Base-by-base conservation (phyloP, 37 sponge, comb jelly and placozoan species). In the Spongilla lacustris region DNA sequence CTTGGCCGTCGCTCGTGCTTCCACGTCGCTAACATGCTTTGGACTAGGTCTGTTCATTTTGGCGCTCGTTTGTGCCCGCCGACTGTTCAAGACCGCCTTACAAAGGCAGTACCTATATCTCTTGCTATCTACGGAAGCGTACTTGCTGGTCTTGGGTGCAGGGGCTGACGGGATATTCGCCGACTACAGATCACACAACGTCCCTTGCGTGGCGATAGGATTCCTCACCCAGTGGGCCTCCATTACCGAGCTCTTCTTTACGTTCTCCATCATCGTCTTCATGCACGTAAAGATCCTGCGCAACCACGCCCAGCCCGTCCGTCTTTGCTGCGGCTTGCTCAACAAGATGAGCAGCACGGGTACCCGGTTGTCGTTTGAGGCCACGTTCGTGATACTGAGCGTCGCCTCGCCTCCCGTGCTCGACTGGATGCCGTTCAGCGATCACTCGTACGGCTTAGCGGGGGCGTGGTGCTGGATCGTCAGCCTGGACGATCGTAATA, bases 211-310 rank as follows among this genome's bases (percentile, higher is more conserved):
- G 58, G 58, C 21, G 58, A 19, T 58, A 58, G 58, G 58, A 17
- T 58, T 58, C 58, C 58, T 58, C 58, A 58, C 58, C 58, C 58
- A 58, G 58, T 58, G 58, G 58, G 58, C 58, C 58, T 58, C 58
- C 58, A 14, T 58, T 17, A 58, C 58, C 1, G 58, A 58, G 21
- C 58, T 58, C 58, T 19, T 58, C 14, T 58, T 58, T 17, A 58
- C 58, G 19, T 58, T 58, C 58, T 58, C 58, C 58, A 58, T 58
- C 58, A 58, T 58, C 58, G 58, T 58, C 19, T 6, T 58, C 58
- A 13, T 58, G 58, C 58, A 58, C 58, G 58, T 10, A 17, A 17
- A 8, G 19, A 58, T 58, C 58, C 58, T 58, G 58, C 58, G 21
- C 58, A 10, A 58, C 21, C 58, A 58, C 58, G 58, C 58, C 21